Evolutionary conservation across 2,888 invertebrate genomes (phyloP).

Genomic region (Drosophila barbarae): DNA sequence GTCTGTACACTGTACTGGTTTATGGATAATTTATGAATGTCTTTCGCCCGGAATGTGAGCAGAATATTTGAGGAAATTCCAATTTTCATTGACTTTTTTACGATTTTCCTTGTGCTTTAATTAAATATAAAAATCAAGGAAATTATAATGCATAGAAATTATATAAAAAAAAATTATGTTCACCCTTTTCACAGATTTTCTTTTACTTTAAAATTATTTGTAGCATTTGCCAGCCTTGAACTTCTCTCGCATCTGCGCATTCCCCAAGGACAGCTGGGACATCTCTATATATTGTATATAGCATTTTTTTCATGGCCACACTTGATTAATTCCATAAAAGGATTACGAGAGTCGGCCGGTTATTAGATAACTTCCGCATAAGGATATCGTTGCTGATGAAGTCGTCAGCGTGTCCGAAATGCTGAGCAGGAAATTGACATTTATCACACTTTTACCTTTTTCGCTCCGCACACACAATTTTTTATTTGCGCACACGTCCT

Average conservation of each 20-base stretch:
- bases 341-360: constrained; percentile 54
- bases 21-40: constrained; percentile 73
- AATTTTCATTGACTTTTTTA: constrained; percentile 45
- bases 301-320: constrained; percentile 59
- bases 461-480: constrained; percentile 36
- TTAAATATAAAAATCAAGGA: neutral
- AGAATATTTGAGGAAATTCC: constrained; percentile 52
- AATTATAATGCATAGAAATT: neutral
- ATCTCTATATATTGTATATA: constrained; percentile 1
- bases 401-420: constrained; percentile 69
- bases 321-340: constrained; percentile 74
- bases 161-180: neutral
- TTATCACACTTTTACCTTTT: constrained; percentile 67
- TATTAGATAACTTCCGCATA: constrained; percentile 68
- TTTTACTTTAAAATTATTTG: constrained; percentile 44
- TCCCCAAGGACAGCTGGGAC: constrained; percentile 36
- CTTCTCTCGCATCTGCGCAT: constrained; percentile 31
- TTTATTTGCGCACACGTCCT: constrained; percentile 64
- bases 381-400: constrained; percentile 60
- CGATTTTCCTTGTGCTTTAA: constrained; percentile 27
- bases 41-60: constrained; percentile 62
- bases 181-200: neutral
- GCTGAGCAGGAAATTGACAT: constrained; percentile 77
- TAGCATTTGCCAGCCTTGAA: constrained; percentile 17
- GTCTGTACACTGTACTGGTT: constrained; percentile 40